Percentiles rank a stretch among this genome's conserved stretches.
These are phyloP conservation scores for Druon quercuslanigerum DNA, from an alignment of 1,140 invertebrate genomes.

Conservation along the genomic window DNA sequence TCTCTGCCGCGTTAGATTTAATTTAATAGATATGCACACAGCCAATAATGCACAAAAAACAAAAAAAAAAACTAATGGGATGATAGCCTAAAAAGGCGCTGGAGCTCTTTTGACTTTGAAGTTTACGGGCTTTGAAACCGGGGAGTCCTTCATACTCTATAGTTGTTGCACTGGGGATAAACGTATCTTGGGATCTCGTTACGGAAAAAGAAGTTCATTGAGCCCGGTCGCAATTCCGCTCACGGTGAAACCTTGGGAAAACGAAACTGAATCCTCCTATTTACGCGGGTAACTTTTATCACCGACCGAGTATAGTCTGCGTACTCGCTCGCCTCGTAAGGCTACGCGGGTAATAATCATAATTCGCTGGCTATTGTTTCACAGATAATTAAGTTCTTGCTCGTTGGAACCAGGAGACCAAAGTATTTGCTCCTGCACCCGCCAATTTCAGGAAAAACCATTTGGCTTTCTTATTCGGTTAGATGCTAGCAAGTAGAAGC, in stretches of 20 bases:
- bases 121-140: too few species aligned
- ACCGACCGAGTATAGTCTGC: constrained; percentile 47
- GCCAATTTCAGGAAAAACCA: constrained; percentile 62
- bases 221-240: constrained; percentile 51
- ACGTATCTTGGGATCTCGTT: too few species aligned
- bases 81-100: too few species aligned
- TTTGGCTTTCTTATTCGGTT: constrained; percentile 56
- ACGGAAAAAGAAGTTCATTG: constrained; percentile 50
- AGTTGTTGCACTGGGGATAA: too few species aligned
- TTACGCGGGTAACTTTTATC: constrained; percentile 64
- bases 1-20: too few species aligned
- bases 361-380: constrained; percentile 65
- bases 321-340: constrained; percentile 38
- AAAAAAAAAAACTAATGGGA: too few species aligned
- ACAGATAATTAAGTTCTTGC: constrained; percentile 68
- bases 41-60: too few species aligned
- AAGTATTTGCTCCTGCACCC: background rate
- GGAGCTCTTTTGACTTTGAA: too few species aligned
- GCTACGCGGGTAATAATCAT: constrained; percentile 62
- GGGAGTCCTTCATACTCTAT: too few species aligned
- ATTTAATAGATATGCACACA: too few species aligned
- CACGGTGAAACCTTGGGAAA: constrained; percentile 55
- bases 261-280: constrained; percentile 60
- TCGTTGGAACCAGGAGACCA: constrained; percentile 30
- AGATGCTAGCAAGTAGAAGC: constrained; percentile 36